Conservation (phyloP, 2,888 invertebrate species). For the Tenthredo livida region DNA sequence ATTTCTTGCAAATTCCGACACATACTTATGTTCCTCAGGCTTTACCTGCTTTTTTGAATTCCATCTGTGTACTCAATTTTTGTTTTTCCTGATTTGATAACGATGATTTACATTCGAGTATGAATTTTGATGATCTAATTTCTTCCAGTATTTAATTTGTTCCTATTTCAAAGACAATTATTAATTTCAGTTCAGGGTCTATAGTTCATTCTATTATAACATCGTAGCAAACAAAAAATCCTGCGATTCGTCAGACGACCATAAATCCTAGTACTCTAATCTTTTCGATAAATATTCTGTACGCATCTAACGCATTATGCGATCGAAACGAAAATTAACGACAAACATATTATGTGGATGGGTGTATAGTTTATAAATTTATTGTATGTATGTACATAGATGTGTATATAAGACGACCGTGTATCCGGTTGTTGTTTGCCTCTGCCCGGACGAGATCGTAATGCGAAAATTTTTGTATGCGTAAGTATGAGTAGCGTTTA, state of each 20-base stretch:
- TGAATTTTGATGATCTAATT: no score
- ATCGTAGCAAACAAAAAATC: background rate
- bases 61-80: no score
- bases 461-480: background rate
- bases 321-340: slow-evolving; percentile 3
- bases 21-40: no score
- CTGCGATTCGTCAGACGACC: background rate
- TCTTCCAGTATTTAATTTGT: no score
- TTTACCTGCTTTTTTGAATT: no score
- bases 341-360: background rate
- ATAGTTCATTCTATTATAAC: background rate
- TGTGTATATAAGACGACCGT: background rate
- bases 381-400: background rate
- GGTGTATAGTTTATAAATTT: background rate
- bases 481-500: no score
- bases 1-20: no score
- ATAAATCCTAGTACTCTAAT: background rate
- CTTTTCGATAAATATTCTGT: background rate
- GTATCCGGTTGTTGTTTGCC: slow-evolving; percentile 18
- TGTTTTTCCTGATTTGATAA: no score
- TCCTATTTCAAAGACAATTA: no score
- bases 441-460: background rate
- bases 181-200: no score
- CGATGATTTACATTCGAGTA: no score
- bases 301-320: background rate